Evolutionary conservation across 2,888 invertebrate genomes (phyloP).

Genomic region (Conchocele bisecta): DNA sequence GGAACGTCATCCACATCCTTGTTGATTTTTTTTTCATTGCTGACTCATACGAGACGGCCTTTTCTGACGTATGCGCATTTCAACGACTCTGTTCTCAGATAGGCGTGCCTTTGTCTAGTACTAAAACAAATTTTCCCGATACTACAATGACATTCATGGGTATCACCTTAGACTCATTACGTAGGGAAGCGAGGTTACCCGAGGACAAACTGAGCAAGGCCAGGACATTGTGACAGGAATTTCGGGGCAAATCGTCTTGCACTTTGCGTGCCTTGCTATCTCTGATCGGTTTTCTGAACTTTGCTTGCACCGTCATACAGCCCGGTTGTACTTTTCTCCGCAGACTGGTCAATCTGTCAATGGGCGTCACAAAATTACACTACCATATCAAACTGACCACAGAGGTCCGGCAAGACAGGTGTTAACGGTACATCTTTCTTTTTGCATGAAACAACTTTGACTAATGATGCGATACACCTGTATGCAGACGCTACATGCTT

Average conservation of each 20-base stretch:
- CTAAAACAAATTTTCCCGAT: not conserved
- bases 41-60: no score
- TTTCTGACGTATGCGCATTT: no score
- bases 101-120: not conserved
- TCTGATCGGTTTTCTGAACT: not conserved
- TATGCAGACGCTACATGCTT: not conserved
- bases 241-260: not conserved
- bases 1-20: no score
- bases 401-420: not conserved
- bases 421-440: not conserved
- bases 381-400: not conserved
- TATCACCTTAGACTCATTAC: not conserved
- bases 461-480: not conserved
- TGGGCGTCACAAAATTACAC: not conserved
- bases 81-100: not conserved
- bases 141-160: not conserved
- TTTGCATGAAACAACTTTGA: not conserved
- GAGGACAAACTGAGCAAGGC: not conserved
- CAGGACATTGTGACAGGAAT: not conserved
- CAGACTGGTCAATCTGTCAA: not conserved
- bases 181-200: not conserved
- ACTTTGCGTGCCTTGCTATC: not conserved
- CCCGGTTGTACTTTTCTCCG: not conserved
- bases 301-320: not conserved
- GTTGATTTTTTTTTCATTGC: no score